Evolutionary conservation across 2,888 invertebrate species (phyloP), one percentile per base, ranked within the genome.

Genomic region (Kryphioiulus occultus): DNA sequence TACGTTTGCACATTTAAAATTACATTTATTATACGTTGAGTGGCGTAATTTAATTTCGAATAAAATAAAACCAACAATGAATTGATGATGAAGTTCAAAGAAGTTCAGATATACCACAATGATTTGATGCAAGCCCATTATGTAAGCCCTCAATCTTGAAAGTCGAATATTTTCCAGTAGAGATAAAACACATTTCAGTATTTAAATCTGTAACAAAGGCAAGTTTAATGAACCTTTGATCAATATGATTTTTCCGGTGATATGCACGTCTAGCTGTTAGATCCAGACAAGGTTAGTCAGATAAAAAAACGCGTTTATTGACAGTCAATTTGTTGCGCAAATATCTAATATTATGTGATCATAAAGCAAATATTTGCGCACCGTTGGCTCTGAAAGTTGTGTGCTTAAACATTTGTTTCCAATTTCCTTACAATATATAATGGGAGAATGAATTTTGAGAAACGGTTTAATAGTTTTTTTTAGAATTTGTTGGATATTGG

Each of bases 281-380:
- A 68, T 22, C 22, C 68, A 68, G 22, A 22, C 68, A n/a, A 68
- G 68, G 68, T 68, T 68, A 68, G 68, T 9, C 22, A 9, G 22
- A 22, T 7, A 68, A 68, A 68, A 59, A 68, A 44, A 9, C 68
- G 0, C 68, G 9, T 68, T 68, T 68, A 68, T 68, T 68, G 68
- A 68, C 68, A 68, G 22, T 22, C 22, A 68, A 68, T 68, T 68
- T 68, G 22, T 22, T 44, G 68, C 9, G 68, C 68, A 68, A 68
- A 68, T 68, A 68, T 22, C 68, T 68, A 68, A 68, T 68, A 68
- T 22, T 22, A n/a, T 26, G 22, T 5, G 68, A 68, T 68, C 68
- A 68, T 68, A 68, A 22, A 68, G n/a, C 68, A 68, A 68, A 68
- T 68, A 68, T 68, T 68, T 68, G 68, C 68, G 9, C 53, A 3